Percentiles rank a stretch among this genome's conserved stretches.
Conservation (phyloP, 64 coral and sea anemone species). For the Orbicella faveolata region DNA sequence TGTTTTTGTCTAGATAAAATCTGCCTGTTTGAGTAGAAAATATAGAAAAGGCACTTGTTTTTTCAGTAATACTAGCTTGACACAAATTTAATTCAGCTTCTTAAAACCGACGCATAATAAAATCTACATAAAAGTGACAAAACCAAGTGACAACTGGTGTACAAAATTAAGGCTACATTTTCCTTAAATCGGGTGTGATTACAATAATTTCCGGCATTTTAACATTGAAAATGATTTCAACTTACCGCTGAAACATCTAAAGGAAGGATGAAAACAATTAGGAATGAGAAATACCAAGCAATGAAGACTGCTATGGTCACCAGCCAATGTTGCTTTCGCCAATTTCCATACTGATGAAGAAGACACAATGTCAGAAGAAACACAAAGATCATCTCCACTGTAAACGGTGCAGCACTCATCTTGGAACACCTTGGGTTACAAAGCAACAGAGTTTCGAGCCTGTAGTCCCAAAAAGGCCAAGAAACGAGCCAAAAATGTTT, state of each 20-base stretch:
- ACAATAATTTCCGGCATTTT: not conserved
- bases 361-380: conserved; percentile 89
- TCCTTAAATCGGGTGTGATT: not conserved
- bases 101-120: too few species aligned
- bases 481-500: not conserved
- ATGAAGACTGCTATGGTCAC: conserved; percentile 94
- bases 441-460: not conserved
- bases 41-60: not conserved
- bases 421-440: not conserved
- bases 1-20: not conserved
- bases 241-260: conserved; percentile 98
- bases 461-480: not conserved
- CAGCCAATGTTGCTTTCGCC: conserved; percentile 96
- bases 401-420: conserved; percentile 86
- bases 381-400: conserved; percentile 87
- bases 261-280: conserved; percentile 93
- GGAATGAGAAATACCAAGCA: conserved; percentile 97
- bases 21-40: not conserved
- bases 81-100: not conserved
- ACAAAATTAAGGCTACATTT: not conserved
- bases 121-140: not conserved
- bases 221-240: conserved; percentile 10
- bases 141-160: not conserved
- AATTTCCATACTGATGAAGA: conserved; percentile 97
- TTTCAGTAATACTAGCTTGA: not conserved